phyloP scores from a whole-genome alignment of 37 sponge, comb jelly and placozoan genomes.

The Aphrocallistes beatrix region DNA sequence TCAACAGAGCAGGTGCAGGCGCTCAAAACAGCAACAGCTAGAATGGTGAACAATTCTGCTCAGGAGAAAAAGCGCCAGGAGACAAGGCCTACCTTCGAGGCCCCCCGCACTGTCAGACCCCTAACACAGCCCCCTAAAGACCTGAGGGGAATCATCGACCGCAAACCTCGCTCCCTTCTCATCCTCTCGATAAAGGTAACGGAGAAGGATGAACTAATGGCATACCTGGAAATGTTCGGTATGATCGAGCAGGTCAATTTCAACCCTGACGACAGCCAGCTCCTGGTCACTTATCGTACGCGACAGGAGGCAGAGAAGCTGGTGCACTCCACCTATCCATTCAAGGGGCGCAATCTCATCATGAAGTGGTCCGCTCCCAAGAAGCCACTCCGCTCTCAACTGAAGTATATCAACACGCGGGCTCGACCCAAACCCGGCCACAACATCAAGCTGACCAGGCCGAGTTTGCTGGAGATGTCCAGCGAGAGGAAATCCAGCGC shows the following conservation, averaged over 20 bases:
- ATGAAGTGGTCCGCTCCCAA: slow-evolving; percentile 10
- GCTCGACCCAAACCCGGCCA: not conserved
- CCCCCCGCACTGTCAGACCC: not conserved
- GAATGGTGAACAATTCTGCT: not conserved
- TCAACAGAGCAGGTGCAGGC: not conserved
- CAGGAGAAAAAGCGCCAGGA: not conserved
- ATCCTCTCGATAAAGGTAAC: not conserved
- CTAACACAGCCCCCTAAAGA: not conserved
- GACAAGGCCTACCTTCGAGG: not conserved
- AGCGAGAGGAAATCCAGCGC: not conserved
- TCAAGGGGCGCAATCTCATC: not conserved
- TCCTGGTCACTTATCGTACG: not conserved
- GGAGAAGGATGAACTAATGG: not conserved
- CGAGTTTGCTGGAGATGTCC: not conserved
- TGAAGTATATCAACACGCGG: not conserved
- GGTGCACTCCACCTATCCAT: slow-evolving; percentile 7
- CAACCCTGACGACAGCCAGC: not conserved
- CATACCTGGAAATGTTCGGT: not conserved
- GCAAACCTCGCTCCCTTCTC: not conserved
- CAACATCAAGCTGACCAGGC: not conserved
- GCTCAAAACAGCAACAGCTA: not conserved
- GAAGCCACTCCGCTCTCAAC: not conserved
- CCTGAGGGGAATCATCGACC: not conserved
- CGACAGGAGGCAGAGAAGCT: slow-evolving; percentile 6
- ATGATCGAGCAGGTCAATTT: slow-evolving; percentile 4